Evolutionary conservation across 2,888 invertebrate genomes (phyloP).

Genomic region (Lapara coniferarum): DNA sequence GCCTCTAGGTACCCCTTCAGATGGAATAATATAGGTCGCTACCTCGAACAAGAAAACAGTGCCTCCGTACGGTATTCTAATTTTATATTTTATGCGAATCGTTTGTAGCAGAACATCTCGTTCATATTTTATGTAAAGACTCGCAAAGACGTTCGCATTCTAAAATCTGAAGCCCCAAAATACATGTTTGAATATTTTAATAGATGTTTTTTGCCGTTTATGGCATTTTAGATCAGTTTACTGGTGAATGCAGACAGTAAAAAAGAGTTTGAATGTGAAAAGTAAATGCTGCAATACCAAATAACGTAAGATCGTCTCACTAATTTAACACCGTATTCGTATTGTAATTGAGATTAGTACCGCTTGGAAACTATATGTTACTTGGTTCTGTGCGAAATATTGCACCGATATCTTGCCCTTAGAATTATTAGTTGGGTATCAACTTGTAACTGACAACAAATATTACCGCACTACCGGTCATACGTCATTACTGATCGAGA

Average conservation of each 20-base stretch:
- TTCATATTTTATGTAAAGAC: constrained; percentile 27
- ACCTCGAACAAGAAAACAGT: constrained; percentile 19
- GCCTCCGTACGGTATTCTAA: constrained; percentile 28
- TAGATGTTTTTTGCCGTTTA: constrained; percentile 11
- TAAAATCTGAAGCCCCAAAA: constrained; percentile 22
- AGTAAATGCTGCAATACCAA: too few relatives aligned
- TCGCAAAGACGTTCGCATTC: constrained; percentile 23
- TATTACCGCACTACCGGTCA: not conserved
- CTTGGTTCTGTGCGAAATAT: too few relatives aligned
- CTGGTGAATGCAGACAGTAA: not conserved
- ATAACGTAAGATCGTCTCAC: not conserved
- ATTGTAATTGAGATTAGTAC: too few relatives aligned
- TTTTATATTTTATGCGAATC: constrained; percentile 31
- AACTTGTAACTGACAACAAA: not conserved
- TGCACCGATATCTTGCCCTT: too few relatives aligned
- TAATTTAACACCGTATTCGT: too few relatives aligned
- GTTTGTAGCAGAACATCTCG: constrained; percentile 25
- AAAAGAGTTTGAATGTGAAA: too few relatives aligned
- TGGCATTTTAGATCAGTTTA: not conserved
- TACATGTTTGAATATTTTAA: constrained; percentile 28
- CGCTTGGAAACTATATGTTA: too few relatives aligned
- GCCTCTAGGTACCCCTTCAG: constrained; percentile 25
- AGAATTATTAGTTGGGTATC: too few relatives aligned
- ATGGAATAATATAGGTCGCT: constrained; percentile 30
- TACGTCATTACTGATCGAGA: not conserved